Conservation (phyloP, 2,113 vertebrate genomes). For the Chamaetylas fuelleborni region DNA sequence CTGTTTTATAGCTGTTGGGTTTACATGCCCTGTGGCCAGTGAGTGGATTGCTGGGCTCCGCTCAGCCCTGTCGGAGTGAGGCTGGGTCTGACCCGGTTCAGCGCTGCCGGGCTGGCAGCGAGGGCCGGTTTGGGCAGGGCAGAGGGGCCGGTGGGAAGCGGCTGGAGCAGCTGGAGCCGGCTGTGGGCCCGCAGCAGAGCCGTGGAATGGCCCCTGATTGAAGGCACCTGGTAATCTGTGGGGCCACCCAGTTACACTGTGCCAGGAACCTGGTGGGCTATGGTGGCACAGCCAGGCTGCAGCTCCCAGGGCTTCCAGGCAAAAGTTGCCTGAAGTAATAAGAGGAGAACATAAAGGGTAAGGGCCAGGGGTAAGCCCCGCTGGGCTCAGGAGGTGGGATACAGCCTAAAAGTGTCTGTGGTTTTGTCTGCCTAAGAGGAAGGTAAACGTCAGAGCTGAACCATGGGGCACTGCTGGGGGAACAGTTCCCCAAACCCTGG, state of each 20-base stretch:
- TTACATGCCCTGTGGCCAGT: background rate
- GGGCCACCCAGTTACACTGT: rapidly evolving
- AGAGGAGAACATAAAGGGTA: background rate
- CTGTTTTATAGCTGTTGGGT: slow-evolving; percentile 21
- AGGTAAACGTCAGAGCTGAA: background rate
- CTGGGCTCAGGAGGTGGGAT: background rate
- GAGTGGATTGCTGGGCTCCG: background rate
- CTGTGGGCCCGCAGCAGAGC: background rate
- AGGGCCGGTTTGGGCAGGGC: background rate
- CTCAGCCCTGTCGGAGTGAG: background rate
- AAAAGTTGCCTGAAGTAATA: background rate
- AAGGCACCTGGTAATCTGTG: background rate
- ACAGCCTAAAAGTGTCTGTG: background rate
- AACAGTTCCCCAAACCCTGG: background rate
- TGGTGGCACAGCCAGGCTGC: rapidly evolving
- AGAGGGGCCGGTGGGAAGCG: background rate
- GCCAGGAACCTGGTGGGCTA: background rate
- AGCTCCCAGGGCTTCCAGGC: background rate
- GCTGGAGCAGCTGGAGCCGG: background rate
- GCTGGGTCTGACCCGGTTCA: background rate
- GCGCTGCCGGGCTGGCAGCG: rapidly evolving
- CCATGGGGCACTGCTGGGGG: background rate
- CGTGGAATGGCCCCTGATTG: background rate
- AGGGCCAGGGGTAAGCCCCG: too few relatives aligned
- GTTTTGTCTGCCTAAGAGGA: background rate